Base-by-base conservation (phyloP, 2,888 invertebrate species). In the Monochamus alternatus region DNA sequence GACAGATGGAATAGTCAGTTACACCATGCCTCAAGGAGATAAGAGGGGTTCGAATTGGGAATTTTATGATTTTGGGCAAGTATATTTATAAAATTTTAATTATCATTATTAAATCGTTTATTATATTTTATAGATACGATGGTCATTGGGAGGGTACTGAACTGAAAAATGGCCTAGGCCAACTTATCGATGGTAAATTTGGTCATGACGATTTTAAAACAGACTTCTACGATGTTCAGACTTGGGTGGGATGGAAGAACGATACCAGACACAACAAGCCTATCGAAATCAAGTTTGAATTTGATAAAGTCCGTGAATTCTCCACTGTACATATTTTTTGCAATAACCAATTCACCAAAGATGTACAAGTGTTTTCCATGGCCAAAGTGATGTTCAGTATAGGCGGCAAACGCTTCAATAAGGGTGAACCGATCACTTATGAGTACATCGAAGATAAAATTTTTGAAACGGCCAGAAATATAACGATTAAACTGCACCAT, bases 171-270 rank as follows among this genome's bases (percentile, higher is more conserved):
- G 97, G 97, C 0, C 90, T 97, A 44, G 97, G 97, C 2, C 95
- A 96, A 87, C 91, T 98, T 79, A 94, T 95, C 31, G 96, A 97
- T 87, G 96, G 96, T 22, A 93, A 93, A 85, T 93, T 92, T 82
- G 96, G 96, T 0, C 94, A 94, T 9, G 94, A 95, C 82, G 93
- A 94, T 87, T 94, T 94, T 88, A 92, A 93, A 85, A 90, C 91
- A 83, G 92, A 92, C 81, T 92, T 92, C 84, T 92, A 92, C 88
- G 87, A 89, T 71, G 87, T 93, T 44, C 95, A 95, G 84, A 95
- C 95, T 69, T 97, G 97, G 97, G 94, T 97, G 31, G 97, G 97
- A 0, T 97, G 97, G 97, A 92, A 93, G 84, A 95, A 95, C 88
- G 95, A 95, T 86, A 92, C 94, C 0, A 90, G 93, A 4, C 89